phyloP scores from a whole-genome alignment of 1,140 invertebrate species.

The Heterodera schachtii region DNA sequence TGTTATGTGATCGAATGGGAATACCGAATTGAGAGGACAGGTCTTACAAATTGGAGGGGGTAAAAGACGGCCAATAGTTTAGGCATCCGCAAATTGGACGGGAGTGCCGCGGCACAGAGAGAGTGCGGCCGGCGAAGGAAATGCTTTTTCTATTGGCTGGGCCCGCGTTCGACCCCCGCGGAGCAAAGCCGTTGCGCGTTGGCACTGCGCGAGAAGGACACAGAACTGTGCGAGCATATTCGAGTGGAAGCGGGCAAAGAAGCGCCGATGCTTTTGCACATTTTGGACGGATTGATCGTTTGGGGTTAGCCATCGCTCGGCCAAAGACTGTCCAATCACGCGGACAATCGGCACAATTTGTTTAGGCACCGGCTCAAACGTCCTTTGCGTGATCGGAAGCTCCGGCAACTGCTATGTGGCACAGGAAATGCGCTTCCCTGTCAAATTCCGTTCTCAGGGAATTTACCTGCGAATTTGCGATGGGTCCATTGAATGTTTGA shows the following conservation, averaged over 20 bases:
- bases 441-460: slow-evolving; percentile 30
- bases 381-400: slow-evolving; percentile 32
- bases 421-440: slow-evolving; percentile 15
- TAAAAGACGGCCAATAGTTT: slow-evolving; percentile 9
- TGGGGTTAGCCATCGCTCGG: slow-evolving; percentile 16
- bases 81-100: slow-evolving; percentile 41
- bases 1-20: slow-evolving; percentile 49
- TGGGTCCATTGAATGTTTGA: not conserved
- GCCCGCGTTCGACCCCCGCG: slow-evolving; percentile 27
- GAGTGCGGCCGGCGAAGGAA: slow-evolving; percentile 41
- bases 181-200: slow-evolving; percentile 46
- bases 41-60: not conserved
- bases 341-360: not conserved
- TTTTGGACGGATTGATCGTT: slow-evolving; percentile 38
- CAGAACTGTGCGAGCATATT: slow-evolving; percentile 43
- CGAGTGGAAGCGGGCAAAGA: slow-evolving; percentile 48
- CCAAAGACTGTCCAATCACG: not conserved
- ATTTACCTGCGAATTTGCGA: slow-evolving; percentile 26
- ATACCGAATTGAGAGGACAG: slow-evolving; percentile 44
- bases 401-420: slow-evolving; percentile 3
- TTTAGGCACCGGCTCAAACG: slow-evolving; percentile 30
- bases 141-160: slow-evolving; percentile 48
- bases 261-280: slow-evolving; percentile 38
- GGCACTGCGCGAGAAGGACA: slow-evolving; percentile 44
- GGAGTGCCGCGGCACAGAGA: slow-evolving; percentile 14